Conservation (phyloP, 35 echinoderm and acorn worm genomes). For the Apostichopus parvimensis region DNA sequence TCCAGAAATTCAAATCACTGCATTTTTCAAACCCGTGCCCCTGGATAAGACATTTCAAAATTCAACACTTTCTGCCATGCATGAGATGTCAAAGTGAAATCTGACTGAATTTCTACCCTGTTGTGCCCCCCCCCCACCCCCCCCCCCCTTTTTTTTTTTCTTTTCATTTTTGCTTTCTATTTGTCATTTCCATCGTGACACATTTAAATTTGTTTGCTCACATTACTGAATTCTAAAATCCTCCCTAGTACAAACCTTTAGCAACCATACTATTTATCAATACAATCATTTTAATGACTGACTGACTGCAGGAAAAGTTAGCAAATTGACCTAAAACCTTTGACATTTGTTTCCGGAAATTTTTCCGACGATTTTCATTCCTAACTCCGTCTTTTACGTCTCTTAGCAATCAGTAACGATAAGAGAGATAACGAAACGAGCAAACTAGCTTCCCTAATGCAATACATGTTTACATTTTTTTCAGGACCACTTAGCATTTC, state of each 20-base stretch:
- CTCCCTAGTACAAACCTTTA: neutral
- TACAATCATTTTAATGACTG: neutral
- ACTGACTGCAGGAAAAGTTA: neutral
- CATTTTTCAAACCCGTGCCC: neutral
- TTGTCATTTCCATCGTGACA: too few species aligned
- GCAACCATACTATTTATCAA: neutral
- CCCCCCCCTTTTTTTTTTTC: too few species aligned
- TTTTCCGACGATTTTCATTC: neutral
- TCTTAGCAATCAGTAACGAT: neutral
- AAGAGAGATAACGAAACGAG: neutral
- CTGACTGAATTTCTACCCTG: too few species aligned
- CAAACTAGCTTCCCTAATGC: neutral
- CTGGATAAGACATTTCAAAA: neutral
- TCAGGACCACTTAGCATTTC: neutral
- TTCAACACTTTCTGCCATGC: too few species aligned
- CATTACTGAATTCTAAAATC: neutral
- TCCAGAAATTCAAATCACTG: slow-evolving; percentile 24
- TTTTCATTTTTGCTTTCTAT: too few species aligned
- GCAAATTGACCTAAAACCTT: neutral
- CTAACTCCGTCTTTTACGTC: neutral
- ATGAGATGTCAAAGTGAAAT: too few species aligned
- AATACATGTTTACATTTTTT: slow-evolving; percentile 1
- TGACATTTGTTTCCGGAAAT: neutral
- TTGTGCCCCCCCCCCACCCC: too few species aligned
- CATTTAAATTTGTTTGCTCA: too few species aligned